Conservation (phyloP, 2,797 vertebrate genomes). For the Poeciliopsis turneri region DNA sequence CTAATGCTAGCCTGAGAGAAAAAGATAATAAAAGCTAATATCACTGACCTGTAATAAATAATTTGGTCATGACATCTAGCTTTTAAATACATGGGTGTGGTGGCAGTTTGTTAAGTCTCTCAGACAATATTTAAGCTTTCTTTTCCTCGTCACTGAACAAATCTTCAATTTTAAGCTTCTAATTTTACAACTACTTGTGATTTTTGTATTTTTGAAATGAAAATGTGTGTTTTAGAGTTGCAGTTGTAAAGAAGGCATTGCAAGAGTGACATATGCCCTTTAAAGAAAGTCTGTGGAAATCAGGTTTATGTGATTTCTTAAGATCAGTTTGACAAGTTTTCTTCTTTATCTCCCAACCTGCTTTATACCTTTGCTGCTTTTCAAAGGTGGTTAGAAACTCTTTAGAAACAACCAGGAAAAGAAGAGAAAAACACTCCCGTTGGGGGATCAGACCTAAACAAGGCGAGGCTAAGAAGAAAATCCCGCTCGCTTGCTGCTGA, state of each 20-base stretch:
- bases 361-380: conserved; percentile 35
- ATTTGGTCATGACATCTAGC: neutral
- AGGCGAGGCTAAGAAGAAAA: conserved; percentile 46
- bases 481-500: conserved; percentile 30
- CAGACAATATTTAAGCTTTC: neutral
- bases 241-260: neutral
- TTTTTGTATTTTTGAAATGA: neutral
- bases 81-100: neutral
- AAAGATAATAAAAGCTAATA: too few species aligned
- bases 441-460: conserved; percentile 28
- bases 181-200: neutral
- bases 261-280: neutral
- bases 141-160: neutral
- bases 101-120: neutral
- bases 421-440: conserved; percentile 21
- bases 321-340: conserved; percentile 35
- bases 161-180: neutral
- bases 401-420: neutral
- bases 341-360: conserved; percentile 31
- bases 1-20: too few species aligned
- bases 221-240: neutral
- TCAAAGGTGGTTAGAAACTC: conserved; percentile 38
- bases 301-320: conserved; percentile 20
- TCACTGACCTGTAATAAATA: neutral
- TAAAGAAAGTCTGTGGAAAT: conserved; percentile 10